phyloP scores from a whole-genome alignment of 2,797 vertebrate species.

The Enteromius unitaeniatus region DNA sequence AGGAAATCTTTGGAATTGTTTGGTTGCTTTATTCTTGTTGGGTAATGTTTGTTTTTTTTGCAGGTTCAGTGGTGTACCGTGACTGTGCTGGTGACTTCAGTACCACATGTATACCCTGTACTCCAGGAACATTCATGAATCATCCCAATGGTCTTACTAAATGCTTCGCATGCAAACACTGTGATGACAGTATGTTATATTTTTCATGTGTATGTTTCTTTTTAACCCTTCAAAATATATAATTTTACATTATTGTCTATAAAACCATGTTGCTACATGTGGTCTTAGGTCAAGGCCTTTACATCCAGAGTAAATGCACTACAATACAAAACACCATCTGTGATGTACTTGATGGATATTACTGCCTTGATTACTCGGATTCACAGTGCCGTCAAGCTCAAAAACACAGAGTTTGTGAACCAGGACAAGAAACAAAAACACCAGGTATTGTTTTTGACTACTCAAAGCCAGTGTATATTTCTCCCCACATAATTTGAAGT shows the following conservation, averaged over 20 bases:
- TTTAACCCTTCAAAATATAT: background rate
- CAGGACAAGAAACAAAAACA: constrained; percentile 59
- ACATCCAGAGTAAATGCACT: constrained; percentile 35
- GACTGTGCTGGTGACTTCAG: constrained; percentile 36
- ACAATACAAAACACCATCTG: constrained; percentile 47
- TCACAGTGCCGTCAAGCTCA: constrained; percentile 47
- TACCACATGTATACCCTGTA: constrained; percentile 56
- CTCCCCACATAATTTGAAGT: background rate
- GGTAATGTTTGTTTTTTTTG: background rate
- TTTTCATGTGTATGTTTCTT: background rate
- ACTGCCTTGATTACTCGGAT: constrained; percentile 19
- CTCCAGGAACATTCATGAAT: constrained; percentile 52
- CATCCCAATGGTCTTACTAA: constrained; percentile 17
- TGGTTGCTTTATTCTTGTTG: background rate
- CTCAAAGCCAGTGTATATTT: no score
- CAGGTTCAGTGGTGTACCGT: constrained; percentile 48
- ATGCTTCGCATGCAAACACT: constrained; percentile 58
- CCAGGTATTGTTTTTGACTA: no score
- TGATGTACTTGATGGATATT: constrained; percentile 53
- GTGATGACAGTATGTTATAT: constrained; percentile 56
- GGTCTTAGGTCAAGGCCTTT: constrained; percentile 57
- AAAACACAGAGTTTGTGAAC: constrained; percentile 36
- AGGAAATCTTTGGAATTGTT: background rate
- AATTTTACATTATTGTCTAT: no score
- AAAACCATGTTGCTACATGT: background rate